Percentiles rank a stretch among this genome's conserved stretches.
Conservation (phyloP, 2,888 invertebrate genomes). For the Auanema sp. region DNA sequence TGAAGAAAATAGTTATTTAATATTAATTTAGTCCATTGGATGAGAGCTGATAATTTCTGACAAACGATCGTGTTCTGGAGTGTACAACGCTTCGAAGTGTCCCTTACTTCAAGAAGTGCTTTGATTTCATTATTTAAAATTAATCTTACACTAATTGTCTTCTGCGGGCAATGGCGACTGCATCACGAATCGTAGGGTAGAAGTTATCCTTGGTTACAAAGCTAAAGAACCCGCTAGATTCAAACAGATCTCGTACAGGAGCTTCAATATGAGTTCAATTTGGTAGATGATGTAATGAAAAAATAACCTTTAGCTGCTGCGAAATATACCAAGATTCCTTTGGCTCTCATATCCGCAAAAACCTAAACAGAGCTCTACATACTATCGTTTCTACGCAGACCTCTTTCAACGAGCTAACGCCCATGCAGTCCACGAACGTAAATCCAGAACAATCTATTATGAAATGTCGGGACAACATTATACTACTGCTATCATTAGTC, state of each 20-base stretch:
- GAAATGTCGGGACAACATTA: constrained; percentile 44
- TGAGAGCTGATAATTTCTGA: constrained; percentile 40
- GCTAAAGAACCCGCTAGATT: constrained; percentile 53
- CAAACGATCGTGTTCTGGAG: constrained; percentile 39
- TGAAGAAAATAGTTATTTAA: not conserved
- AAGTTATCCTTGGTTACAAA: constrained; percentile 61
- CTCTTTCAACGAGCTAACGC: constrained; percentile 61
- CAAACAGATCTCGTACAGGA: constrained; percentile 59
- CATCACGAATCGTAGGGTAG: constrained; percentile 62
- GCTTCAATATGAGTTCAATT: constrained; percentile 34
- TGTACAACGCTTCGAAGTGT: constrained; percentile 27
- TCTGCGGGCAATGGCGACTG: constrained; percentile 57
- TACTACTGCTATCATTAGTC: not conserved
- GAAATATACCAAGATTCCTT: constrained; percentile 60
- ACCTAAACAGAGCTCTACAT: constrained; percentile 26
- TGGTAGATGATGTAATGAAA: constrained; percentile 5
- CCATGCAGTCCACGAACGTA: constrained; percentile 63
- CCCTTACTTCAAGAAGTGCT: constrained; percentile 19
- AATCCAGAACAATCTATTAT: constrained; percentile 63
- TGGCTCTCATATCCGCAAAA: constrained; percentile 45
- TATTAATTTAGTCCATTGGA: constrained; percentile 27
- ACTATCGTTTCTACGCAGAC: constrained; percentile 23
- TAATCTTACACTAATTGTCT: constrained; percentile 36
- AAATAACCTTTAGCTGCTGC: constrained; percentile 56
- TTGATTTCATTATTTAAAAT: not conserved